These are phyloP conservation scores for Ceratosolen fusciceps DNA, from an alignment of 1,140 invertebrate genomes.

Conservation along the genomic window DNA sequence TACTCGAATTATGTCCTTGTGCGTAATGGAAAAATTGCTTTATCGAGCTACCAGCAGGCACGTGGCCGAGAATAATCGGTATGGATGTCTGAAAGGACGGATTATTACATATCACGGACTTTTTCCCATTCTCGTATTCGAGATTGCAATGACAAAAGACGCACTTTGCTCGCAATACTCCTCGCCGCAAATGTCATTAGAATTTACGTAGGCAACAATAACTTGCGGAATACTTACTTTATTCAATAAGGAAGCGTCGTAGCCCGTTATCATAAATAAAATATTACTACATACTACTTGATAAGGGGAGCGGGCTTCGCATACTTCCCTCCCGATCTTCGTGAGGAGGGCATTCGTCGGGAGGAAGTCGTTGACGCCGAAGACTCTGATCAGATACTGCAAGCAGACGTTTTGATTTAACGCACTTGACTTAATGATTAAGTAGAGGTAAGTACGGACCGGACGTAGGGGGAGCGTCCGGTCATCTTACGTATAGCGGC, in stretches of 20 bases:
- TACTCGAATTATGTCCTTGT: constrained; percentile 74
- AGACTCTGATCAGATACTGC: constrained; percentile 55
- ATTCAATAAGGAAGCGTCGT: constrained; percentile 72
- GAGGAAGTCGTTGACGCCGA: constrained; percentile 74
- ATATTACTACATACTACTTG: constrained; percentile 76
- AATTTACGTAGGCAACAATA: too few relatives aligned
- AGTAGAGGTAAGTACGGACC: too few relatives aligned
- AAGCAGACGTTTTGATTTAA: constrained; percentile 11
- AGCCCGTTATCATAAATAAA: constrained; percentile 78
- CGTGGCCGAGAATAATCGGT: constrained; percentile 79
- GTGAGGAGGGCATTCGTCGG: constrained; percentile 71
- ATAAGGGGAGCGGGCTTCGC: constrained; percentile 69
- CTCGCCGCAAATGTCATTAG: too few relatives aligned
- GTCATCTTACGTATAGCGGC: constrained; percentile 57
- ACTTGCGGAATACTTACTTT: constrained; percentile 59
- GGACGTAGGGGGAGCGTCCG: neutral
- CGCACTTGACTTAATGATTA: too few relatives aligned
- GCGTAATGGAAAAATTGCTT: constrained; percentile 81
- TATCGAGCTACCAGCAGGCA: constrained; percentile 83
- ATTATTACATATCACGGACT: too few relatives aligned
- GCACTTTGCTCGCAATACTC: too few relatives aligned
- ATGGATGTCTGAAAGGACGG: constrained; percentile 69
- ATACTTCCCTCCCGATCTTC: constrained; percentile 70
- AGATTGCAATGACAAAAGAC: too few relatives aligned
- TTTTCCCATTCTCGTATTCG: too few relatives aligned